phyloP scores from a whole-genome alignment of 2,888 invertebrate genomes.

The Metalampra italica region DNA sequence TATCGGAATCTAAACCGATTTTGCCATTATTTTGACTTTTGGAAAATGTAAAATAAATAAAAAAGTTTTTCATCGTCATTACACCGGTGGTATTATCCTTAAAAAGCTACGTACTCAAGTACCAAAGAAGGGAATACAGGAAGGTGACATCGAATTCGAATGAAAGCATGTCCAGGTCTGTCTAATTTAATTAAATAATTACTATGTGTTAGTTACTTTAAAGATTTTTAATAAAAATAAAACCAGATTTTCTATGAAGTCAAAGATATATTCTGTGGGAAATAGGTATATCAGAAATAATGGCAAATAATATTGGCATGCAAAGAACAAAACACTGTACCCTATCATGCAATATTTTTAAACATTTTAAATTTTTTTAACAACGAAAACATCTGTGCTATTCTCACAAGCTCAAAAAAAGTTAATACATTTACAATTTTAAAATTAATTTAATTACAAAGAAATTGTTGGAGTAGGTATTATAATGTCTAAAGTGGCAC shows the following conservation, averaged over 20 bases:
- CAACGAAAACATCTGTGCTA: slow-evolving; percentile 30
- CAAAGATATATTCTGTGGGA: slow-evolving; percentile 27
- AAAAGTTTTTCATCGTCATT: no score
- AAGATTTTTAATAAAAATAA: no score
- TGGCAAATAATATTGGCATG: slow-evolving; percentile 55
- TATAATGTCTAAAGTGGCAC: slow-evolving; percentile 8
- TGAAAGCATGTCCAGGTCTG: no score
- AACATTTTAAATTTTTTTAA: slow-evolving; percentile 40
- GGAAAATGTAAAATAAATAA: no score
- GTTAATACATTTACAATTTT: neutral
- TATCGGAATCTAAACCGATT: no score
- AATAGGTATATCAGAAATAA: slow-evolving; percentile 27
- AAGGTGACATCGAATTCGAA: no score
- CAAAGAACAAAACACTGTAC: slow-evolving; percentile 61
- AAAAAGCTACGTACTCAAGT: no score
- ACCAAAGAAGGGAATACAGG: no score
- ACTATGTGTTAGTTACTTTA: no score
- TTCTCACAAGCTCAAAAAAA: slow-evolving; percentile 17
- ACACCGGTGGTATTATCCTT: no score
- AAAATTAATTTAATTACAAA: neutral
- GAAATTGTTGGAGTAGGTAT: neutral
- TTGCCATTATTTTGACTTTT: no score
- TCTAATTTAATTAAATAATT: no score
- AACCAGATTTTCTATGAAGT: slow-evolving; percentile 5
- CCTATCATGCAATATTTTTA: slow-evolving; percentile 65